phyloP scores from a whole-genome alignment of 1,140 invertebrate species.

The Drosophila santomea region DNA sequence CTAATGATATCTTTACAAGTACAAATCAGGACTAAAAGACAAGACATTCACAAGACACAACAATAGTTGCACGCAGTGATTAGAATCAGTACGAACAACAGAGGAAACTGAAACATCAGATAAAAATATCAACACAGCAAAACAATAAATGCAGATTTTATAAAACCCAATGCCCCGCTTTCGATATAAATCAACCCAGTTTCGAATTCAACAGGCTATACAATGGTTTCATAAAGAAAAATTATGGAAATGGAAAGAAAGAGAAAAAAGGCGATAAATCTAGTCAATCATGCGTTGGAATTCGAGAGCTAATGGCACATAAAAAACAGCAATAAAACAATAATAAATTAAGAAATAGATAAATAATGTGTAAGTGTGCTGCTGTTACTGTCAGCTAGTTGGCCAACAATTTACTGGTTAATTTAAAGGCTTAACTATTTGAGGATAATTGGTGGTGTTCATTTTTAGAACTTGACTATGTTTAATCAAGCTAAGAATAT shows the following conservation, averaged over 20 bases:
- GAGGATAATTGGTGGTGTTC: conserved; percentile 24
- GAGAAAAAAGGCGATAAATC: conserved; percentile 29
- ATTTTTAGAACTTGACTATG: conserved; percentile 38
- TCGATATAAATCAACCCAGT: conserved; percentile 30
- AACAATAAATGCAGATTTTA: conserved; percentile 25
- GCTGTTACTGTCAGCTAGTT: conserved; percentile 55
- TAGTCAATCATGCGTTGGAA: conserved; percentile 33
- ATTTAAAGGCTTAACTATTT: conserved; percentile 11
- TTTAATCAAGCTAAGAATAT: conserved; percentile 34
- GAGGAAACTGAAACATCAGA: conserved; percentile 17
- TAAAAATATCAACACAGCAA: conserved; percentile 25
- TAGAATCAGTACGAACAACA: conserved; percentile 1
- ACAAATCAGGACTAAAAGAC: conserved; percentile 29
- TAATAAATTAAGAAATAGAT: conserved; percentile 12
- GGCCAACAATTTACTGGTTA: conserved; percentile 41
- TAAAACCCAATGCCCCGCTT: conserved; percentile 47
- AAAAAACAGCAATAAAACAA: conserved; percentile 11
- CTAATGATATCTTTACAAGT: not conserved
- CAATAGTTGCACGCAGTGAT: conserved; percentile 31
- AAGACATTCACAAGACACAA: conserved; percentile 47
- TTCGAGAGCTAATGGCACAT: conserved; percentile 13
- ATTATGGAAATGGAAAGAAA: conserved; percentile 34
- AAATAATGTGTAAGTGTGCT: conserved; percentile 61
- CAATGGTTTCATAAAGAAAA: conserved; percentile 15
- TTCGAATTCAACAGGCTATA: conserved; percentile 25